phyloP scores from a whole-genome alignment of 2,113 vertebrate genomes.

The Acrocephalus kingi region DNA sequence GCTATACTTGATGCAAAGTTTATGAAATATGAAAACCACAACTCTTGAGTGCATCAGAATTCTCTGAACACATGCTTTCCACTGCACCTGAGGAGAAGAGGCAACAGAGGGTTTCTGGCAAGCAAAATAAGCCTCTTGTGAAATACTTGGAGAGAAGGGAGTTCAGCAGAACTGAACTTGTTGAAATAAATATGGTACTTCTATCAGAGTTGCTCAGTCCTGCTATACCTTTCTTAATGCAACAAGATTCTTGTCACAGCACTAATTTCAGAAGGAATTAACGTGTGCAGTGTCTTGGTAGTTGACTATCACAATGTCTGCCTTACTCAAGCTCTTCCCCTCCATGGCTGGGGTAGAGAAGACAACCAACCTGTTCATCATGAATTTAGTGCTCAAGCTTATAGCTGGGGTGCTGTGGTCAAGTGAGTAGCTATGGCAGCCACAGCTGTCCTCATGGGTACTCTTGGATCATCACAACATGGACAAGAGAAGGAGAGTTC shows the following conservation, averaged over 20 bases:
- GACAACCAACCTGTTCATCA: neutral
- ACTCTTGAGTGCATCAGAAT: neutral
- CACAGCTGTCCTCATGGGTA: neutral
- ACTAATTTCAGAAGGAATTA: neutral
- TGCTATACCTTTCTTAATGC: neutral
- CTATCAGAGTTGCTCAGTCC: neutral
- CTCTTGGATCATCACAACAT: neutral
- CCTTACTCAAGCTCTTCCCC: neutral
- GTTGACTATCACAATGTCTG: neutral
- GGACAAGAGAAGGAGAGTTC: neutral
- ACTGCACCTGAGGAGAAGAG: neutral
- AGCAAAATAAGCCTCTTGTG: neutral
- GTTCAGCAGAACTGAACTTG: neutral
- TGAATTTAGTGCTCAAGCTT: neutral
- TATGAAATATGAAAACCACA: rapidly evolving
- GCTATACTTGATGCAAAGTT: neutral
- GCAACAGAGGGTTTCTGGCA: neutral
- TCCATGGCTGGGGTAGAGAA: neutral
- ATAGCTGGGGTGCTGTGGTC: neutral
- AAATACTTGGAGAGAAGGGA: neutral
- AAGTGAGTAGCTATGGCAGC: neutral
- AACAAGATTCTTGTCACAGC: neutral
- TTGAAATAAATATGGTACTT: neutral
- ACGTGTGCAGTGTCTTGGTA: neutral
- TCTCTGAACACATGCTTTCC: neutral